phyloP scores from a whole-genome alignment of 1,140 invertebrate genomes.

The Cephus cinctus region DNA sequence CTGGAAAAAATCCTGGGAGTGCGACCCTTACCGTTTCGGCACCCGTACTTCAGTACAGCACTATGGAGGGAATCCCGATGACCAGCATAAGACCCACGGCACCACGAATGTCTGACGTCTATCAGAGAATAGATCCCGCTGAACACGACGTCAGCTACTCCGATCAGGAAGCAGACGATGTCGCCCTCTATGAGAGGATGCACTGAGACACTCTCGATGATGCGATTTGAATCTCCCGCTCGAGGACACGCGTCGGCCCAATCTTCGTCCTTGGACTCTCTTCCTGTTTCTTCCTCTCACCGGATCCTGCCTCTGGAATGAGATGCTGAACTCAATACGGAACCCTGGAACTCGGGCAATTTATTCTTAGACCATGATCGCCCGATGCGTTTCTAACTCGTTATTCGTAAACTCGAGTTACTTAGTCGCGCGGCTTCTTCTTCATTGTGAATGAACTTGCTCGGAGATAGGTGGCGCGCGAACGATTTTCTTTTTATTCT shows the following conservation, averaged over 20 bases:
- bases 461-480: too few relatives aligned
- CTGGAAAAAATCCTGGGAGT: not conserved
- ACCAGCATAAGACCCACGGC: constrained; percentile 3
- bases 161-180: constrained; percentile 4
- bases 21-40: constrained; percentile 1
- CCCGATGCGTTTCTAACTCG: not conserved
- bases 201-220: not conserved
- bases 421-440: too few relatives aligned
- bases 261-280: not conserved
- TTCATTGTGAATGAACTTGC: too few relatives aligned
- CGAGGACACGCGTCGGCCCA: not conserved
- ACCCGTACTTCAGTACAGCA: not conserved
- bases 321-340: not conserved
- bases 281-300: not conserved
- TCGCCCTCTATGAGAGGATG: constrained; percentile 2
- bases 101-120: not conserved
- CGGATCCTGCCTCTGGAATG: not conserved
- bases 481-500: too few relatives aligned
- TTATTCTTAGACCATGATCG: too few relatives aligned
- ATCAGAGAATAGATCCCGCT: constrained; percentile 2
- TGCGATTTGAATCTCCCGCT: too few relatives aligned
- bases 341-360: too few relatives aligned
- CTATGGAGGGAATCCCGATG: constrained; percentile 1
- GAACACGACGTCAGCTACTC: constrained; percentile 2
- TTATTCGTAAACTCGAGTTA: too few relatives aligned